phyloP scores from a whole-genome alignment of 1,140 invertebrate species.

The Subanguina moxae region DNA sequence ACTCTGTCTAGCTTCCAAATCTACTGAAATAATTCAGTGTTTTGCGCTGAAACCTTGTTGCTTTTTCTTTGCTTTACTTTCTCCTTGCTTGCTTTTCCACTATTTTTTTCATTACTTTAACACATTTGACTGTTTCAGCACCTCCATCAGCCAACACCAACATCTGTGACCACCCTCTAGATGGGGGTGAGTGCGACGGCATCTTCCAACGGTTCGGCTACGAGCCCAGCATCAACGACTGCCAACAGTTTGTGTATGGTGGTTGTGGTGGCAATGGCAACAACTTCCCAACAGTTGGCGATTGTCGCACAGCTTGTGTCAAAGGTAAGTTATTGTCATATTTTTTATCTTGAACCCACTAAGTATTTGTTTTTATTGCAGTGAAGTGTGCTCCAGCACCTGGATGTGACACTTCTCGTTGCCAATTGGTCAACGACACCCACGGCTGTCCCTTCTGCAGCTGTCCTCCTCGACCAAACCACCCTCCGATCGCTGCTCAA shows the following conservation, averaged over 20 bases:
- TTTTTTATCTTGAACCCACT: background rate
- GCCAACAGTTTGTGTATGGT: constrained; percentile 49
- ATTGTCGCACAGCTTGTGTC: constrained; percentile 41
- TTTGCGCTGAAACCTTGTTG: background rate
- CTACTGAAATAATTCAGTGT: too few relatives aligned
- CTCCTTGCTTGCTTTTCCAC: background rate
- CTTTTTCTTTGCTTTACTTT: background rate
- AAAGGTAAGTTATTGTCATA: constrained; percentile 1
- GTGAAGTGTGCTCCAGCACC: constrained; percentile 41
- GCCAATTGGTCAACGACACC: constrained; percentile 54
- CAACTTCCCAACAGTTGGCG: constrained; percentile 50
- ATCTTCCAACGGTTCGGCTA: constrained; percentile 52
- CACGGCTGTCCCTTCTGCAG: constrained; percentile 56
- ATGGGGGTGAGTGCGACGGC: constrained; percentile 52
- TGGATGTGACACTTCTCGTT: constrained; percentile 46
- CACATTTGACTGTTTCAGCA: background rate
- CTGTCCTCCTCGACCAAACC: constrained; percentile 46
- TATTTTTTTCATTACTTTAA: background rate
- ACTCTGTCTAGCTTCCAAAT: too few relatives aligned
- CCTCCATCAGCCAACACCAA: constrained; percentile 9
- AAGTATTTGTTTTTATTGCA: constrained; percentile 19
- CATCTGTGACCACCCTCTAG: constrained; percentile 49
- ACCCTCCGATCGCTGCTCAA: constrained; percentile 10
- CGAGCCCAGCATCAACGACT: constrained; percentile 42
- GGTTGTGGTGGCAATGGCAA: constrained; percentile 55